These are phyloP conservation scores for Sparidentex hasta DNA, from an alignment of 2,797 vertebrate species.

Conservation along the genomic window DNA sequence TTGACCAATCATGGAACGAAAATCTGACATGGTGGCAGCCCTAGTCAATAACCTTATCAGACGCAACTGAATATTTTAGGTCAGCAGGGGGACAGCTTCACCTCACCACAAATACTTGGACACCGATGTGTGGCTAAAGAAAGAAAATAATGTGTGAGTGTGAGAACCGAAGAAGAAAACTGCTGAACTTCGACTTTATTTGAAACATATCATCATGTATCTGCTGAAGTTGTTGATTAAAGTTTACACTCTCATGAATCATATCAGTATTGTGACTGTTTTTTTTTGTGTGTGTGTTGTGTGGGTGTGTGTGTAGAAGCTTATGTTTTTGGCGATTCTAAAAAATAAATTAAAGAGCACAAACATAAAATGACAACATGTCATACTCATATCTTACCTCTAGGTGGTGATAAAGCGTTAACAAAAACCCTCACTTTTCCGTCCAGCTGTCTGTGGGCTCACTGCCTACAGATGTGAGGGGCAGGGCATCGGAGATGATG, in stretches of 20 bases:
- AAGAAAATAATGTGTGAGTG: constrained; percentile 23
- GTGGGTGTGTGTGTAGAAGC: not conserved
- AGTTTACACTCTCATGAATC: constrained; percentile 80
- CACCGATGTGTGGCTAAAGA: constrained; percentile 25
- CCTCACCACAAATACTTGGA: constrained; percentile 29
- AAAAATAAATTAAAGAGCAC: no score
- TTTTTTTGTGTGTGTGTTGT: no score
- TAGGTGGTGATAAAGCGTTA: constrained; percentile 54
- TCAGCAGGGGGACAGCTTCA: constrained; percentile 2
- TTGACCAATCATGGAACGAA: no score
- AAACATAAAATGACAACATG: not conserved
- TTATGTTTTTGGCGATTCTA: not conserved
- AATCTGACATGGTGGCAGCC: no score
- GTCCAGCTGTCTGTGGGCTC: constrained; percentile 50
- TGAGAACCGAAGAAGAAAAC: constrained; percentile 37
- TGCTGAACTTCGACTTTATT: constrained; percentile 65
- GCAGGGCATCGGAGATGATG: not conserved
- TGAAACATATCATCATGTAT: constrained; percentile 62
- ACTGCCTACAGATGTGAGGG: constrained; percentile 73
- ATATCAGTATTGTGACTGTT: constrained; percentile 23
- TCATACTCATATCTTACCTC: constrained; percentile 23
- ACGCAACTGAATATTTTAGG: constrained; percentile 22
- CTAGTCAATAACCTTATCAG: constrained; percentile 22
- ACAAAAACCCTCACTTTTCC: not conserved
- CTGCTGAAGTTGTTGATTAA: constrained; percentile 82